These are phyloP conservation scores for Nanorana parkeri DNA, from an alignment of 2,113 vertebrate species.

Conservation along the genomic window DNA sequence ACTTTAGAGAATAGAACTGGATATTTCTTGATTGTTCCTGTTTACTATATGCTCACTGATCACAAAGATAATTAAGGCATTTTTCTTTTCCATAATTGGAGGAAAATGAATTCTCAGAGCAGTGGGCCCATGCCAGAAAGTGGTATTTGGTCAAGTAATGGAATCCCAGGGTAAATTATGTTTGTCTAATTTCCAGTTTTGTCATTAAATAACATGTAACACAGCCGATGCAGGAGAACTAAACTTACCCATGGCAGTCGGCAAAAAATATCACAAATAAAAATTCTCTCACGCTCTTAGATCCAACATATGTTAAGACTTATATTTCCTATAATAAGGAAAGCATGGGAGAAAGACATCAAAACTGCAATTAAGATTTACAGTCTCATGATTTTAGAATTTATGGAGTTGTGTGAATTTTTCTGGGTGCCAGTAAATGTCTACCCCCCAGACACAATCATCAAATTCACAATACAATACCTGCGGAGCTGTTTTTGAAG, in stretches of 20 bases:
- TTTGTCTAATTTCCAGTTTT: background rate
- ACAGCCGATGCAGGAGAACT: background rate
- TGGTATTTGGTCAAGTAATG: constrained; percentile 70
- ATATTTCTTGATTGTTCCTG: constrained; percentile 27
- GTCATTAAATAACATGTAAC: background rate
- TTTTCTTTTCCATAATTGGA: constrained; percentile 67
- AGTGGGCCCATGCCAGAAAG: constrained; percentile 70
- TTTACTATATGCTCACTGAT: constrained; percentile 68
- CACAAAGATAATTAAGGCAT: constrained; percentile 71
- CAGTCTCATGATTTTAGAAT: constrained; percentile 1
- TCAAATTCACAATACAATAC: background rate
- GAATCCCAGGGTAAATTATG: constrained; percentile 2
- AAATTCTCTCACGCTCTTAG: constrained; percentile 18
- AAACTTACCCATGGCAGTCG: background rate
- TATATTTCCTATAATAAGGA: constrained; percentile 67
- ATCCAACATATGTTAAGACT: constrained; percentile 59
- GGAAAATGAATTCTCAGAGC: constrained; percentile 69
- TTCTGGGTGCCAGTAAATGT: constrained; percentile 1
- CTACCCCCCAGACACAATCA: background rate
- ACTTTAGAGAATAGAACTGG: background rate
- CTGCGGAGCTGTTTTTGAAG: background rate
- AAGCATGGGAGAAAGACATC: constrained; percentile 63
- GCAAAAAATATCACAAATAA: background rate
- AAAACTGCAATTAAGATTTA: constrained; percentile 31
- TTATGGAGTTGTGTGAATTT: constrained; percentile 11